These are phyloP conservation scores for Nezara viridula DNA, from an alignment of 2,888 invertebrate genomes.

Conservation along the genomic window DNA sequence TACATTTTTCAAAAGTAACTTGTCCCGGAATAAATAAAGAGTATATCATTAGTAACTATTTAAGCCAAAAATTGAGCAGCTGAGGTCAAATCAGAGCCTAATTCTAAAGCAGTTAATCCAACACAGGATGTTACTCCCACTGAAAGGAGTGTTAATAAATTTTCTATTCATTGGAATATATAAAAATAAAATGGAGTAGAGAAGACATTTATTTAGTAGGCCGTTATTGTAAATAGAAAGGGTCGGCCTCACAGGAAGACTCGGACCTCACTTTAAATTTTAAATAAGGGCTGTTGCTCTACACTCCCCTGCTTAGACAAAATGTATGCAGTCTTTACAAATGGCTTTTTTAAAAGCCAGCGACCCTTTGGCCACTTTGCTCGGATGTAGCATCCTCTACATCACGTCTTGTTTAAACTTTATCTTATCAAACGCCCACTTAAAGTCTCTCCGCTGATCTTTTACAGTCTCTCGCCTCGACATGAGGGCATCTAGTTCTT, in stretches of 20 bases:
- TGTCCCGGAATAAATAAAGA: no score
- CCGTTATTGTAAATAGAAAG: slow-evolving; percentile 43
- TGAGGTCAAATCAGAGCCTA: neutral
- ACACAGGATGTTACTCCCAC: neutral
- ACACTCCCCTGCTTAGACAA: slow-evolving; percentile 23
- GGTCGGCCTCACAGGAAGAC: neutral
- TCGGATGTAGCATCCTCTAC: neutral
- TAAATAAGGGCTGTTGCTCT: slow-evolving; percentile 15
- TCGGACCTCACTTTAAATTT: slow-evolving; percentile 36
- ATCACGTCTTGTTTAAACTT: slow-evolving; percentile 40
- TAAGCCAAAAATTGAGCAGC: neutral
- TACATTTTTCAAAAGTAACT: no score
- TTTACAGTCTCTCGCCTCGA: neutral
- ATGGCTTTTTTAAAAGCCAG: slow-evolving; percentile 40
- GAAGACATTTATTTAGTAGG: slow-evolving; percentile 27
- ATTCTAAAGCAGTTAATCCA: neutral
- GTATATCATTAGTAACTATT: no score
- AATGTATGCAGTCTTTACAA: slow-evolving; percentile 44
- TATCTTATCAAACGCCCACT: slow-evolving; percentile 9
- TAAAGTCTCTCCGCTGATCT: neutral
- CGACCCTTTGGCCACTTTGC: slow-evolving; percentile 9
- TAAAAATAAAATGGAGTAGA: neutral
- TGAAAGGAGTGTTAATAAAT: neutral
- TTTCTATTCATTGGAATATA: neutral
- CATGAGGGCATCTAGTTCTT: neutral